phyloP scores from a whole-genome alignment of 1,140 invertebrate genomes.

The Lucilia sericata region DNA sequence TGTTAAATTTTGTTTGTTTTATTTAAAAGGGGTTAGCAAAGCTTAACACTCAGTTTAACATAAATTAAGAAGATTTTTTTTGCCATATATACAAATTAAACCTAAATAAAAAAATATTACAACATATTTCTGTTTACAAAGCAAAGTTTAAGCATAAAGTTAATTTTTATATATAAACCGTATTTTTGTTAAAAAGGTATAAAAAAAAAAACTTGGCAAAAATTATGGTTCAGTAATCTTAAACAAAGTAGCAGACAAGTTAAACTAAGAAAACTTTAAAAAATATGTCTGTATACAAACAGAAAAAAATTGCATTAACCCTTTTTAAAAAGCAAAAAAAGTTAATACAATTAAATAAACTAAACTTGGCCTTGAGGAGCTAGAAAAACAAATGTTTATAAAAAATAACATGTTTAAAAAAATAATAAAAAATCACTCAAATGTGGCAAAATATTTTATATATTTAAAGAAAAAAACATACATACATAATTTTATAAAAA shows the following conservation, averaged over 20 bases:
- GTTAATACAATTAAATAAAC: constrained; percentile 5
- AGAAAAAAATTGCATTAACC: constrained; percentile 23
- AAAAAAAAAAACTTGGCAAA: constrained; percentile 18
- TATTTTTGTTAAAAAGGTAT: background rate
- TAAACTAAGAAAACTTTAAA: background rate
- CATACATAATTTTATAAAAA: no score
- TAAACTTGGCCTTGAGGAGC: constrained; percentile 34
- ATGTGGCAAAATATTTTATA: constrained; percentile 21
- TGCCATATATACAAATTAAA: no score
- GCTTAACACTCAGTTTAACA: no score
- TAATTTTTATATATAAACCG: background rate
- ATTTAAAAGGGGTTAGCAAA: no score
- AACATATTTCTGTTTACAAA: no score
- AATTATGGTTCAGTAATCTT: constrained; percentile 33
- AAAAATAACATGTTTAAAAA: constrained; percentile 22
- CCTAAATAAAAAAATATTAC: no score
- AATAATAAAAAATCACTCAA: constrained; percentile 36
- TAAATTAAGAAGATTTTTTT: no score
- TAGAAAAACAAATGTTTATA: background rate
- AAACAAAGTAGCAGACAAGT: no score
- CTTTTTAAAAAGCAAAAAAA: background rate
- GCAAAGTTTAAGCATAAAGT: background rate
- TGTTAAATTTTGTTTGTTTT: no score
- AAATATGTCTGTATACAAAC: background rate
- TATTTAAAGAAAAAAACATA: no score